phyloP scores from a whole-genome alignment of 1,140 invertebrate species.

The Calosoma granatense region DNA sequence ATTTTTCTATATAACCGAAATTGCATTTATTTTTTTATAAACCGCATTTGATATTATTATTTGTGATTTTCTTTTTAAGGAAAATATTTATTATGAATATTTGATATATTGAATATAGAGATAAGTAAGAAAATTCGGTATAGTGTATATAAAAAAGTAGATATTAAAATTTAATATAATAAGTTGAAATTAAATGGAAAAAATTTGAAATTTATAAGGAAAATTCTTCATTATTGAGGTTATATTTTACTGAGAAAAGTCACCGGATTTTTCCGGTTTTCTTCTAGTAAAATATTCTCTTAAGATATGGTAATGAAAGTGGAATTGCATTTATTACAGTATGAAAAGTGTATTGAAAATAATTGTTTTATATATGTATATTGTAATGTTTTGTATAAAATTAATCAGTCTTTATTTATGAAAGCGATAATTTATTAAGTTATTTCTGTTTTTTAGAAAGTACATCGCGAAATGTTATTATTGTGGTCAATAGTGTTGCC shows the following conservation, averaged over 20 bases:
- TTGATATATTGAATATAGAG: not conserved
- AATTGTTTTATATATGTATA: constrained; percentile 1
- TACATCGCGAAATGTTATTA: constrained; percentile 2
- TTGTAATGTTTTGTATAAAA: not conserved
- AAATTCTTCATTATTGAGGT: too few relatives aligned
- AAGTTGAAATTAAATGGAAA: too few relatives aligned
- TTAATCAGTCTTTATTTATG: not conserved
- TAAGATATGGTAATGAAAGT: too few relatives aligned
- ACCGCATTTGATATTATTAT: not conserved
- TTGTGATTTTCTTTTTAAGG: not conserved
- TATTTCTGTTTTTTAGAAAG: not conserved
- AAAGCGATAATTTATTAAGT: constrained; percentile 1
- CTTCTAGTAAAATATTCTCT: too few relatives aligned
- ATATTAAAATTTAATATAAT: too few relatives aligned
- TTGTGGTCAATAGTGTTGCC: constrained; percentile 4
- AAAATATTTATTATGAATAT: not conserved
- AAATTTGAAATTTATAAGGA: too few relatives aligned
- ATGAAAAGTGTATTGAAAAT: not conserved
- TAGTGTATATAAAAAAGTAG: too few relatives aligned
- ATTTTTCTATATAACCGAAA: not conserved
- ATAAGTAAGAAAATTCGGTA: too few relatives aligned
- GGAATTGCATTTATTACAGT: too few relatives aligned
- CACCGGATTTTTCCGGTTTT: too few relatives aligned
- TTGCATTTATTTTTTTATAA: not conserved
- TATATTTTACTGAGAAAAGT: too few relatives aligned